Evolutionary conservation across 2,888 invertebrate species (phyloP).

Genomic region (Drosophila mettleri): DNA sequence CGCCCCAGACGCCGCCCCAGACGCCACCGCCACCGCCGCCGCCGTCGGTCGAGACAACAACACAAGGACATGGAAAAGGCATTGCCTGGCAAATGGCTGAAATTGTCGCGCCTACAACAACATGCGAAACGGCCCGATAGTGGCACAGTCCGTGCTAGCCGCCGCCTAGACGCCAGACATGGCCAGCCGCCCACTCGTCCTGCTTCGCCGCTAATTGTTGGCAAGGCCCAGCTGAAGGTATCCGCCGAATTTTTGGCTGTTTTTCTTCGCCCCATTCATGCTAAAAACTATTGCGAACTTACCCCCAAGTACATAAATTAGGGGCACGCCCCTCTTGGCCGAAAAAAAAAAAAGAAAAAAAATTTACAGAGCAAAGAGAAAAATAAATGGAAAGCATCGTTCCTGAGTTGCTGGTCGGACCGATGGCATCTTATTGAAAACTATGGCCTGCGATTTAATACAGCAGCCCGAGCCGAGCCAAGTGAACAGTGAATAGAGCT

Average conservation of each 20-base stretch:
- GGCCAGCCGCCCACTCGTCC: background rate
- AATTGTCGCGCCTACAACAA: constrained; percentile 54
- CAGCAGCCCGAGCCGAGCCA: constrained; percentile 42
- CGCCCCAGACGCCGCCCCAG: constrained; percentile 1
- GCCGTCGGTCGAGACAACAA: constrained; percentile 2
- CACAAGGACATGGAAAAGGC: constrained; percentile 14
- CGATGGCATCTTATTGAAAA: constrained; percentile 77
- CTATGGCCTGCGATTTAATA: constrained; percentile 76
- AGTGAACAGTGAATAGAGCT: constrained; percentile 19
- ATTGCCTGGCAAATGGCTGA: constrained; percentile 38
- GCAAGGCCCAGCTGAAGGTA: constrained; percentile 36
- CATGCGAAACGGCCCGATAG: constrained; percentile 55
- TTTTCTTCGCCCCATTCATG: constrained; percentile 76
- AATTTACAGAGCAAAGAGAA: background rate
- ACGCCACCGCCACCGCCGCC: background rate
- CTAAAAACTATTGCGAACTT: constrained; percentile 76
- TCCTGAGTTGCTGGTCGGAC: constrained; percentile 19
- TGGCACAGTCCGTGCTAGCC: constrained; percentile 40
- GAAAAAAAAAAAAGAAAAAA: constrained; percentile 7
- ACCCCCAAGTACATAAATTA: constrained; percentile 78
- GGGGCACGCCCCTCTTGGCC: constrained; percentile 12
- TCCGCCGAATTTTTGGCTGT: constrained; percentile 34
- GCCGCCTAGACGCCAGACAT: constrained; percentile 73
- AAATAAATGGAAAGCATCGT: constrained; percentile 22
- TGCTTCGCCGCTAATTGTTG: constrained; percentile 1